Percentiles rank a stretch among this genome's conserved stretches.
Evolutionary conservation across 2,888 invertebrate genomes (phyloP).

Genomic region (Ommatoiulus sabulosus): DNA sequence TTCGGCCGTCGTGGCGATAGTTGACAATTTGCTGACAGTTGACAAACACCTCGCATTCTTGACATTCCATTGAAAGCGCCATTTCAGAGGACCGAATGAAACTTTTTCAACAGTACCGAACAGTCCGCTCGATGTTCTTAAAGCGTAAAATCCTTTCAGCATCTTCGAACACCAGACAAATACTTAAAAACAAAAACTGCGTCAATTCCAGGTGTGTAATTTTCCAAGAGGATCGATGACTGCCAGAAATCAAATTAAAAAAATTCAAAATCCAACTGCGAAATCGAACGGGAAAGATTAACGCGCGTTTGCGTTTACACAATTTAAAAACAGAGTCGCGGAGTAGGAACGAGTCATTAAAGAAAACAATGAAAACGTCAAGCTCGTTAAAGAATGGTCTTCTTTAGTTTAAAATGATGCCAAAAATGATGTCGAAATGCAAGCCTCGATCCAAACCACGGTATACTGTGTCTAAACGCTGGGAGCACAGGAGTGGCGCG

Average conservation of each 20-base stretch:
- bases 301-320: not conserved
- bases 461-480: no score
- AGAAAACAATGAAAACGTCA: not conserved
- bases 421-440: not conserved
- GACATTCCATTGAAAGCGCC: not conserved
- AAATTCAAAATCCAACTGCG: not conserved
- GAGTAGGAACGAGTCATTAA: not conserved
- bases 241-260: not conserved
- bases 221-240: not conserved
- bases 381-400: not conserved
- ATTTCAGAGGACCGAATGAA: not conserved
- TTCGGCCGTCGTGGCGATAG: slow-evolving; percentile 44
- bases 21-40: not conserved
- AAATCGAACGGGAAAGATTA: not conserved
- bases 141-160: not conserved
- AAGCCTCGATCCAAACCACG: no score
- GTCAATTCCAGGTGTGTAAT: not conserved
- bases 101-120: not conserved
- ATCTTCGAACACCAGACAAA: not conserved
- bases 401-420: not conserved
- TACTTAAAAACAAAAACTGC: no score
- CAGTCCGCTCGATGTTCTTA: not conserved
- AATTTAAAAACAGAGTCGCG: not conserved
- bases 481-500: no score
- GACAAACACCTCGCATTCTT: not conserved